Evolutionary conservation across 2,797 vertebrate genomes (phyloP), one percentile per base, ranked within the genome.

Genomic region (Alosa sapidissima): DNA sequence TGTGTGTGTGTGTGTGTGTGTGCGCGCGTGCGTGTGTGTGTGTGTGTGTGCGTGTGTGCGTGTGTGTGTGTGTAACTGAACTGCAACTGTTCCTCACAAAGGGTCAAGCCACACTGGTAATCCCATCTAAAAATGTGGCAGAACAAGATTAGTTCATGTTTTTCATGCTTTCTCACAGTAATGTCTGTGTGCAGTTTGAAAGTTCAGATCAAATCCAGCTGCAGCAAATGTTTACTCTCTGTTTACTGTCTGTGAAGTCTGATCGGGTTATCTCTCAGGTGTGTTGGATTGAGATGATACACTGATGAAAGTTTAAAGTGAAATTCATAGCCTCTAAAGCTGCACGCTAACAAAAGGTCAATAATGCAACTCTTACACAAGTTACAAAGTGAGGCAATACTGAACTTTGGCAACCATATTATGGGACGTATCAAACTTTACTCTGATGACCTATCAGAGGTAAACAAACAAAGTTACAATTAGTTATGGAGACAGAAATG

Each of bases 1-100:
- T 83, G 54, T 86, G 86, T 88, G 75, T 81, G 72, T 10, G 41
- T 41, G 13, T 47, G n/a, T 72, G 33, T 72, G 28, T 3, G 24
- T 14, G 62, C 33, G 62, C 10, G 62, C 28, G 14, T 36, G 3
- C 72, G 33, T 72, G 65, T 36, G 11, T 28, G 60, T 65, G 28
- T 68, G 62, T 11, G 24, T 19, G n/a, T 65, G 62, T 65, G 24
- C 10, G 24, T 62, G n/a, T 24, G 10, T 33, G 33, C 36, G 33
- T 72, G 65, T 36, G 65, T 36, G 65, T 72, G 2, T 72, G 28
- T n/a, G 33, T 72, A 21, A 47, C 72, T 19, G 19, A 47, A 78
- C 72, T 41, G 24, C 62, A 72, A 13, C 65, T 41, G 2, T 75
- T 75, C 68, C 14, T 75, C 14, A 16, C 6, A 41, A 5, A 45